Base-by-base conservation (phyloP, 2,888 invertebrate genomes). In the Drosophila formosana region DNA sequence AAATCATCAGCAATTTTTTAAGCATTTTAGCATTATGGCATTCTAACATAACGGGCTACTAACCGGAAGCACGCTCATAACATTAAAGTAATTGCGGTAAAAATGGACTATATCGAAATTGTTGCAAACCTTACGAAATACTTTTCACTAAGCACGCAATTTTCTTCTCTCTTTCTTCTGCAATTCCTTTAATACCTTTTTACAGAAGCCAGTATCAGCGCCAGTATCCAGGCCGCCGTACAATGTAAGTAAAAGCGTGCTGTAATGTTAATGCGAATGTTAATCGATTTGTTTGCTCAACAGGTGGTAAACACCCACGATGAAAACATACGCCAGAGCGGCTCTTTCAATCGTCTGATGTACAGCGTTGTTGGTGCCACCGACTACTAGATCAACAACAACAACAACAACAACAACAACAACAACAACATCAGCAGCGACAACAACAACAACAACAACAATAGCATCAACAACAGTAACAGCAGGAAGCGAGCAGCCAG, bases 261-360 rank as follows among this genome's bases (percentile, higher is more conserved):
- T 28, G 11, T 11, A 7, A 39, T 64, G 26, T 61, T 63, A 63
- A 62, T 13, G 28, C 0, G 13, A 55, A 58, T 78, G 49, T 57
- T 65, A 71, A 70, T 5, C 37, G 18, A 45, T 52, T n/a, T n/a
- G 7, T 39, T 39, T 64, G 23, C 34, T 64, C 28, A 39, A 60
- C 67, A 92, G 92, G 91, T 92, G 91, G 91, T 92, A 90, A 92
- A 94, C 93, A 88, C 95, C 95, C 89, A 90, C 82, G 95, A 95
- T 90, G 97, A 97, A 91, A 94, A 95, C 89, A 97, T 98, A 91
- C 97, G 97, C 90, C 98, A 98, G 93, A 97, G 97, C 93, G 96
- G 96, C 93, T 97, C 97, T 79, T 98, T 98, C 94, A 97, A 96
- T 93, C 96, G 97, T 92, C 95, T 98, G 92, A 97, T 97, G 97